Evolutionary conservation across 2,113 vertebrate species (phyloP).

Genomic region (Pseudorasbora parva): DNA sequence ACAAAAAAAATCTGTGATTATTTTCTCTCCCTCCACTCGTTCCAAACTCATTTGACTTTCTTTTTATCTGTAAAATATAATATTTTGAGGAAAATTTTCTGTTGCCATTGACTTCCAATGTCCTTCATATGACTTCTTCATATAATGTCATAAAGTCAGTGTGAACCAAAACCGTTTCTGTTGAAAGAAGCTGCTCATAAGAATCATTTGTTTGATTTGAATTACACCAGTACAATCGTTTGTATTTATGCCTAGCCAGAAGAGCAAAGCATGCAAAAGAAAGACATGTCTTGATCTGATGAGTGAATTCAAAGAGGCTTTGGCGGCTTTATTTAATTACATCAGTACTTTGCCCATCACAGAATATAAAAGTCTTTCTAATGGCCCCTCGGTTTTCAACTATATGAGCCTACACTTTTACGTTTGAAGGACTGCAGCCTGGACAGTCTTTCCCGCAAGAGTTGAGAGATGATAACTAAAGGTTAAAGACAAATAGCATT

Average conservation of each 20-base stretch:
- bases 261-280: no score
- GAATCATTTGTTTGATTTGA: background rate
- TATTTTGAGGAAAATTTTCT: no score
- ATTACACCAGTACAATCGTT: background rate
- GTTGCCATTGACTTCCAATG: background rate
- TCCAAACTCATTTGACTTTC: background rate
- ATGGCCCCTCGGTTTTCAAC: background rate
- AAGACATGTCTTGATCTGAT: background rate
- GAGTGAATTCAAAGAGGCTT: background rate
- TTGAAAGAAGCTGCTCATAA: background rate
- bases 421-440: background rate
- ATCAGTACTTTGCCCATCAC: background rate
- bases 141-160: no score
- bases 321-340: background rate
- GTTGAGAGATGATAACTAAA: constrained; percentile 34
- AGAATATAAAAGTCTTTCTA: background rate
- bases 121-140: no score
- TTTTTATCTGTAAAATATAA: background rate
- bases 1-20: background rate
- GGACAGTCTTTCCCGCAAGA: constrained; percentile 26
- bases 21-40: background rate
- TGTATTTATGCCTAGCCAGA: no score
- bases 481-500: constrained; percentile 51
- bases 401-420: background rate
- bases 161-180: no score